Percentiles rank a stretch among this genome's conserved stretches.
Evolutionary conservation across 2,797 vertebrate species (phyloP).

Genomic region (Schizothorax lantsangensis): DNA sequence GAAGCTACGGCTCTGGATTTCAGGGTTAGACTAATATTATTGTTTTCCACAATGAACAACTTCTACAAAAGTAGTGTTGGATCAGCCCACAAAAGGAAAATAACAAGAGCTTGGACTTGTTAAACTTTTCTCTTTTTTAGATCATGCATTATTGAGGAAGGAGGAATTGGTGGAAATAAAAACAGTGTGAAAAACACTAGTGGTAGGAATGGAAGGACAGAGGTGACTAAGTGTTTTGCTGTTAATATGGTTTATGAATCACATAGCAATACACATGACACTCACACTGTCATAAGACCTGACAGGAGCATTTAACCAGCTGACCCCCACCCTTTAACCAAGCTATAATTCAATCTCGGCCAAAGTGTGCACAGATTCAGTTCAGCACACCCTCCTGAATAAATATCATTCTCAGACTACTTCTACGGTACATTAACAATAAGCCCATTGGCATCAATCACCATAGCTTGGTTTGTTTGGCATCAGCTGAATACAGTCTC

Average conservation of each 20-base stretch:
- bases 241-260: neutral
- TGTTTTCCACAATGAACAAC: neutral
- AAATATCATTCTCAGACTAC: neutral
- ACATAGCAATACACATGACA: neutral
- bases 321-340: neutral
- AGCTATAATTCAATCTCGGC: neutral
- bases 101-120: neutral
- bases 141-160: neutral
- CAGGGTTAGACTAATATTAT: neutral
- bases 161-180: neutral
- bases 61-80: neutral
- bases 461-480: slow-evolving; percentile 65
- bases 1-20: neutral
- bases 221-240: neutral
- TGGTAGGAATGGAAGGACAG: neutral
- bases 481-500: slow-evolving; percentile 33
- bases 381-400: slow-evolving; percentile 12
- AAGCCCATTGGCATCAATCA: slow-evolving; percentile 61
- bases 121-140: neutral
- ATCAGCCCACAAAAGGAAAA: neutral
- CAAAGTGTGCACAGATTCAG: neutral
- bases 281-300: neutral
- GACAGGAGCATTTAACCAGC: neutral
- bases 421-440: slow-evolving; percentile 4
- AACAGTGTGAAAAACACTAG: neutral